A percentile compares a stretch with the other conserved stretches of the same genome.
Conservation (phyloP, 1,140 invertebrate species). For the Chrysomallon squamiferum region DNA sequence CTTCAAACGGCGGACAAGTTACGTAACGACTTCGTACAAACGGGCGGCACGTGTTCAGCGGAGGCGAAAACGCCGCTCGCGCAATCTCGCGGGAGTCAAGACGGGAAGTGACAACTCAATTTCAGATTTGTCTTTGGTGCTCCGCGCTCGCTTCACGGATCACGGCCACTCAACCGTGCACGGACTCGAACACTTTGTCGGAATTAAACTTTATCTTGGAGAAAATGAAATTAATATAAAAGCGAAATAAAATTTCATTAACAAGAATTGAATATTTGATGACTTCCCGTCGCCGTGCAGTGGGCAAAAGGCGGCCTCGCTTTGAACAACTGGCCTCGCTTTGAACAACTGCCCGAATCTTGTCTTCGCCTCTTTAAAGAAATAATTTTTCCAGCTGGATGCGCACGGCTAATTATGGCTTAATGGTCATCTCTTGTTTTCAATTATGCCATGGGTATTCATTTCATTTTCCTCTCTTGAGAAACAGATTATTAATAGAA, state of each 20-base stretch:
- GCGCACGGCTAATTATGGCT: neutral
- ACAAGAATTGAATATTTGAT: slow-evolving; percentile 24
- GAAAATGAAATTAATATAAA: slow-evolving; percentile 40
- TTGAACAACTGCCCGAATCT: neutral
- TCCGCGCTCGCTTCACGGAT: slow-evolving; percentile 11
- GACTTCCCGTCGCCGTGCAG: neutral
- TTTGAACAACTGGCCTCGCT: neutral
- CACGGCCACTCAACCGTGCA: slow-evolving; percentile 17
- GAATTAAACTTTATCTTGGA: slow-evolving; percentile 28
- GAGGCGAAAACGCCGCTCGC: no score
- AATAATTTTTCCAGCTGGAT: slow-evolving; percentile 11
- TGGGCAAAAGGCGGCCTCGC: neutral
- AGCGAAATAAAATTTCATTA: slow-evolving; percentile 36
- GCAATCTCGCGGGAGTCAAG: no score
- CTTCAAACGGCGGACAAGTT: no score
- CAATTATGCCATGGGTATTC: no score
- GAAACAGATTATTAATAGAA: no score
- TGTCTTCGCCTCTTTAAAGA: slow-evolving; percentile 2
- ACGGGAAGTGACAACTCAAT: neutral
- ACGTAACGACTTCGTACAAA: no score
- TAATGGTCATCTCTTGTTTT: neutral
- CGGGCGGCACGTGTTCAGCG: no score
- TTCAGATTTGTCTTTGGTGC: neutral
- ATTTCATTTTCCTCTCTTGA: no score
- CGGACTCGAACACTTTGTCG: slow-evolving; percentile 13